phyloP scores from a whole-genome alignment of 2,888 invertebrate species.

The Ophraella communa region DNA sequence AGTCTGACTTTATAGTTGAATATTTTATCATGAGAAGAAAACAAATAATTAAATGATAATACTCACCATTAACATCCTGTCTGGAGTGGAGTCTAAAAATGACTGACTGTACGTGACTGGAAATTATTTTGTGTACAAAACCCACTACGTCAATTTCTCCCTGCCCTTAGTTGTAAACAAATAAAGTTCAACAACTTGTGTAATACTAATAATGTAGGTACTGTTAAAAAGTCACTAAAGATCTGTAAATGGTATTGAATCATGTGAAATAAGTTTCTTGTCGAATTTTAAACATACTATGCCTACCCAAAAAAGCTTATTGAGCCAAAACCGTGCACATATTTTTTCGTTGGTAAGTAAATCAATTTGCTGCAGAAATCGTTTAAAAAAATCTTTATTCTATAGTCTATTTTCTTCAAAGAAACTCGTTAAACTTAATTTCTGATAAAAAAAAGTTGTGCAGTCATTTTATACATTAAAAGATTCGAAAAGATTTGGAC shows the following conservation, averaged over 20 bases:
- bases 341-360: no score
- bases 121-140: not conserved
- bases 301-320: no score
- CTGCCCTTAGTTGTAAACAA: not conserved
- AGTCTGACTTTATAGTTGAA: not conserved
- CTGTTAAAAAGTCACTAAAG: not conserved
- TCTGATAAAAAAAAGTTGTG: no score
- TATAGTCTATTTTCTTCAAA: no score
- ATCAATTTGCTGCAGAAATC: no score
- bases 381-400: no score
- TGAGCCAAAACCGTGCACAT: no score
- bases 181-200: not conserved
- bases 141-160: not conserved
- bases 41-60: not conserved
- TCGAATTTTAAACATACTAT: no score
- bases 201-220: not conserved
- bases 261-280: no score
- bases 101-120: not conserved
- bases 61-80: not conserved
- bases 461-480: no score
- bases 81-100: not conserved
- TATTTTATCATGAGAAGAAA: not conserved
- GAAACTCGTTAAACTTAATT: no score
- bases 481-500: no score
- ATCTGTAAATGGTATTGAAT: not conserved